Conservation (phyloP, 2,888 invertebrate genomes). For the Stenodera caucasica region DNA sequence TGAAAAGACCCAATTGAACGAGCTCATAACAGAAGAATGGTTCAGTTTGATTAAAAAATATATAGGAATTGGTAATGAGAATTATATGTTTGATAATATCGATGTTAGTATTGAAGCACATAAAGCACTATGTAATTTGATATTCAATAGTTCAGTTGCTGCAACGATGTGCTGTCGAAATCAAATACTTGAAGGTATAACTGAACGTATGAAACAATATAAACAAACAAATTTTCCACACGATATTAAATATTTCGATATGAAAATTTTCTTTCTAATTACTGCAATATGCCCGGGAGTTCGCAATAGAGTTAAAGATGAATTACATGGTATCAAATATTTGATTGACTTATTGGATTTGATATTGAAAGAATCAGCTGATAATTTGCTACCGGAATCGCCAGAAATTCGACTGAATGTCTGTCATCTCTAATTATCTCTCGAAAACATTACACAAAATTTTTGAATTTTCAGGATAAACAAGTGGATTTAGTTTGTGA, state of each 20-base stretch:
- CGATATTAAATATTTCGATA: constrained; percentile 81
- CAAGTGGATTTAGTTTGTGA: constrained; percentile 70
- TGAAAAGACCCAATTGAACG: constrained; percentile 73
- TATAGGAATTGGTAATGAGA: constrained; percentile 62
- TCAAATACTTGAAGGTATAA: constrained; percentile 71
- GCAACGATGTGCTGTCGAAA: constrained; percentile 64
- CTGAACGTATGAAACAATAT: constrained; percentile 71
- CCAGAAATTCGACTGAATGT: constrained; percentile 27
- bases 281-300: constrained; percentile 79
- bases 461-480: constrained; percentile 56
- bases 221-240: constrained; percentile 59
- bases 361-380: constrained; percentile 58
- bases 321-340: constrained; percentile 70
- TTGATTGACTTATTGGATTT: constrained; percentile 70
- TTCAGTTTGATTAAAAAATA: constrained; percentile 68
- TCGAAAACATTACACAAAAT: background rate
- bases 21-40: constrained; percentile 68
- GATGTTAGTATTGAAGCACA: constrained; percentile 74
- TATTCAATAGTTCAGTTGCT: constrained; percentile 72
- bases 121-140: constrained; percentile 87
- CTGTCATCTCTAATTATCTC: background rate
- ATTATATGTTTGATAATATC: constrained; percentile 53
- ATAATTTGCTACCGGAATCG: constrained; percentile 32
- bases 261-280: constrained; percentile 84
- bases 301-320: constrained; percentile 65